phyloP scores from a whole-genome alignment of 2,113 vertebrate genomes.

The Irena cyanogastra region DNA sequence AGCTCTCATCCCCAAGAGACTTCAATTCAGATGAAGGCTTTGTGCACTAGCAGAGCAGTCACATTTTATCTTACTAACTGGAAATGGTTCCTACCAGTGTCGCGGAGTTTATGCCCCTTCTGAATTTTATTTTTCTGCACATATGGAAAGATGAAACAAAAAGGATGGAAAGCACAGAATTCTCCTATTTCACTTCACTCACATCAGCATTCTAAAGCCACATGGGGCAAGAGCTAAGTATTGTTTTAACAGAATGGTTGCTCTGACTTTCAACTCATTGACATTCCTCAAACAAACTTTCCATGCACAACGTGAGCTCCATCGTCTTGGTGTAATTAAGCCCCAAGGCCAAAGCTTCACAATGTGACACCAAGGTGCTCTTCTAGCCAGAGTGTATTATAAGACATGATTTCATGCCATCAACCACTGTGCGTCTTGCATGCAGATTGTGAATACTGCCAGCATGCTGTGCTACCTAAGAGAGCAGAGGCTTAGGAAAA shows the following conservation, averaged over 20 bases:
- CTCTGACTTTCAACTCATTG: conserved; percentile 41
- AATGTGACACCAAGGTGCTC: conserved; percentile 46
- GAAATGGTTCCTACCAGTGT: not conserved
- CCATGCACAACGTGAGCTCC: conserved; percentile 12
- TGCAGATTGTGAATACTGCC: not conserved
- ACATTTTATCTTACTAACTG: not conserved
- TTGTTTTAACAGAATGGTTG: conserved; percentile 38
- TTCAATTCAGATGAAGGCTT: not conserved
- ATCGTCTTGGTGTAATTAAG: conserved; percentile 9
- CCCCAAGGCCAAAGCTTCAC: conserved; percentile 12
- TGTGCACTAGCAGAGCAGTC: not conserved
- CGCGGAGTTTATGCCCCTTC: fast-evolving
- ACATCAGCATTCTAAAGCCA: conserved; percentile 39
- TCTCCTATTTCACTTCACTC: not conserved
- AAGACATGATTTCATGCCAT: conserved; percentile 23
- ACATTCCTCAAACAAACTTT: conserved; percentile 32
- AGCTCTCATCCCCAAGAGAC: not conserved
- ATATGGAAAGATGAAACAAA: not conserved
- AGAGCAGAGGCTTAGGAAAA: conserved; percentile 34
- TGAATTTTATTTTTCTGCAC: not conserved
- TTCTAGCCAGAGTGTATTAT: not conserved
- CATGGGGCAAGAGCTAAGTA: conserved; percentile 26
- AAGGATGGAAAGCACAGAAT: not conserved
- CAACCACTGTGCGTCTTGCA: not conserved
- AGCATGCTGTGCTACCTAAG: not conserved